A percentile compares a stretch with the other conserved stretches of the same genome.
Conservation (phyloP, 2,888 invertebrate genomes). For the Plusia festucae region DNA sequence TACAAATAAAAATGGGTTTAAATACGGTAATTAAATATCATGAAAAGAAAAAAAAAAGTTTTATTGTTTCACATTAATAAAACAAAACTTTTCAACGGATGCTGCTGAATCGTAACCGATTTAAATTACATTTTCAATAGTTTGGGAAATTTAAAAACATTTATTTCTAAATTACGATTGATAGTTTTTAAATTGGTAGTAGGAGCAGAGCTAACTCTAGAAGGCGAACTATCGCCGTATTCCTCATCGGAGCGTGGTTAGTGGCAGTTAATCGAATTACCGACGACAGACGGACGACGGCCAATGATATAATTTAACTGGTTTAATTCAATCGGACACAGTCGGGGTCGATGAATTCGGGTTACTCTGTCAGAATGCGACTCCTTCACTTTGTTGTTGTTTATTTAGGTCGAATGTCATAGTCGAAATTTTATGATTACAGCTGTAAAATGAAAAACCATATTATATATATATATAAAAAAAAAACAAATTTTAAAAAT, state of each 20-base stretch:
- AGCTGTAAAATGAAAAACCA: slow-evolving; percentile 27
- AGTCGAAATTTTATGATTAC: slow-evolving; percentile 47
- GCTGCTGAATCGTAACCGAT: slow-evolving; percentile 46
- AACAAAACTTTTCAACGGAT: slow-evolving; percentile 39
- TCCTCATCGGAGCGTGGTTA: slow-evolving; percentile 72
- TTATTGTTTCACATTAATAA: slow-evolving; percentile 29
- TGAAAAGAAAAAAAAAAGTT: no score
- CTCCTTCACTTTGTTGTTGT: slow-evolving; percentile 65
- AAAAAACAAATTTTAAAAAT: no score
- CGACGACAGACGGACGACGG: slow-evolving; percentile 75
- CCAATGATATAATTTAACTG: slow-evolving; percentile 88
- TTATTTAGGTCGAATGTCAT: slow-evolving; percentile 70
- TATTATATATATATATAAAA: no score
- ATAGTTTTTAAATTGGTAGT: slow-evolving; percentile 55
- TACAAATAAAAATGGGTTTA: slow-evolving; percentile 30
- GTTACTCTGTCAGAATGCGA: slow-evolving; percentile 75
- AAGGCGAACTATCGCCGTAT: slow-evolving; percentile 67
- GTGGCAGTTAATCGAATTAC: slow-evolving; percentile 83
- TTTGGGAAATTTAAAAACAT: slow-evolving; percentile 49
- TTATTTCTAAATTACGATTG: slow-evolving; percentile 50
- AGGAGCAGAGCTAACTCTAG: slow-evolving; percentile 63
- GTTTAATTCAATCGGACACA: slow-evolving; percentile 85
- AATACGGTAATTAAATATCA: slow-evolving; percentile 28
- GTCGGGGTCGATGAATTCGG: slow-evolving; percentile 82
- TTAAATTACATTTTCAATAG: slow-evolving; percentile 44